Evolutionary conservation across 1,140 invertebrate genomes (phyloP).

Genomic region (Trichogramma pretiosum): DNA sequence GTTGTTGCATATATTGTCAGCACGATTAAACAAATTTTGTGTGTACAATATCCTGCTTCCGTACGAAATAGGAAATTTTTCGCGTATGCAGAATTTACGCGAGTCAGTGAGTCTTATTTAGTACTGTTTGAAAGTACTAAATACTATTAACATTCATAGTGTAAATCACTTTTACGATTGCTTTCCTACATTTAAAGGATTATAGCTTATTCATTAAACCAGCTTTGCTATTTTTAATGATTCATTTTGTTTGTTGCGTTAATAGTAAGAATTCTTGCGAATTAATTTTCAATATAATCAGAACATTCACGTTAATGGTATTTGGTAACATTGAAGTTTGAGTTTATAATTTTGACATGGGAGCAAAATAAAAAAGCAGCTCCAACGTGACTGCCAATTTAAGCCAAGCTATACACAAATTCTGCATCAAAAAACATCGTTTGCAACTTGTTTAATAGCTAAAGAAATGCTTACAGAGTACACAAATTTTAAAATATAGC

Average conservation of each 20-base stretch:
- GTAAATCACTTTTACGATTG: slow-evolving; percentile 10
- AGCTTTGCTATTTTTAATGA: too few relatives aligned
- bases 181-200: too few relatives aligned
- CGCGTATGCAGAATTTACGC: slow-evolving; percentile 14
- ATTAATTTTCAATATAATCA: slow-evolving; percentile 2
- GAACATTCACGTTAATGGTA: slow-evolving; percentile 17
- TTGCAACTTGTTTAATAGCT: slow-evolving; percentile 15
- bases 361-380: slow-evolving; percentile 28
- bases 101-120: too few relatives aligned
- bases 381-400: slow-evolving; percentile 20
- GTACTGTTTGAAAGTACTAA: slow-evolving; percentile 14
- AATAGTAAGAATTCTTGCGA: too few relatives aligned
- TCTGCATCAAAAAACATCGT: slow-evolving; percentile 15
- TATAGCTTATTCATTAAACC: too few relatives aligned
- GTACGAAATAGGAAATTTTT: slow-evolving; percentile 14
- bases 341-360: slow-evolving; percentile 36
- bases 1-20: too few relatives aligned
- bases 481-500: slow-evolving; percentile 15
- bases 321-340: slow-evolving; percentile 17
- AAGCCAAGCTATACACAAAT: slow-evolving; percentile 11
- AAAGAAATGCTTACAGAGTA: slow-evolving; percentile 8
- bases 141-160: slow-evolving; percentile 17
- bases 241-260: too few relatives aligned
- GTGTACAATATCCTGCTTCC: slow-evolving; percentile 13
- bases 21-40: slow-evolving; percentile 9